These are phyloP conservation scores for Tachyglossus aculeatus DNA, from an alignment of 2,797 vertebrate species.

Conservation along the genomic window DNA sequence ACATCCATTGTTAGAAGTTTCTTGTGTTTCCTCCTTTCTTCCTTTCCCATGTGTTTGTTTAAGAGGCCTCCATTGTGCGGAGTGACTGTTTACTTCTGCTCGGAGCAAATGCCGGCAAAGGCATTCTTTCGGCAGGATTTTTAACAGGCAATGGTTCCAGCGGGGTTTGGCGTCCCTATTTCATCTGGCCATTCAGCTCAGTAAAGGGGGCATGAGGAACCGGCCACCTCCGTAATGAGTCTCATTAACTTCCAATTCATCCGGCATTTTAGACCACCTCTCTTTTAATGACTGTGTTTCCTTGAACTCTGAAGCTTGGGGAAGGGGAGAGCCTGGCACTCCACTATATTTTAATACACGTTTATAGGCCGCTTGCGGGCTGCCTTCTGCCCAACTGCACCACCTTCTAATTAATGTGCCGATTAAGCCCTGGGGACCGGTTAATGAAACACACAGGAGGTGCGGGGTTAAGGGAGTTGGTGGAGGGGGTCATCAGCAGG, in stretches of 20 bases:
- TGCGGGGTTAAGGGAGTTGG: background rate
- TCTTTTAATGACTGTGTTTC: conserved; percentile 67
- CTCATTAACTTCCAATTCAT: conserved; percentile 73
- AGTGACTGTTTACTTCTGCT: conserved; percentile 75
- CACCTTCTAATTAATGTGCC: conserved; percentile 69
- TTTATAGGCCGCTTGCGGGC: conserved; percentile 63
- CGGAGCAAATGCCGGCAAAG: conserved; percentile 69
- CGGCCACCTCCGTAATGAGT: conserved; percentile 67
- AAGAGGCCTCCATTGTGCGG: conserved; percentile 75
- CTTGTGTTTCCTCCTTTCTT: conserved; percentile 33
- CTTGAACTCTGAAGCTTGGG: conserved; percentile 65
- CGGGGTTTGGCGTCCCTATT: conserved; percentile 66
- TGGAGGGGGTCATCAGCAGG: background rate
- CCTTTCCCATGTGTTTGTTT: conserved; percentile 75
- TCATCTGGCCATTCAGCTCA: conserved; percentile 64
- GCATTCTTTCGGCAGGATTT: conserved; percentile 62
- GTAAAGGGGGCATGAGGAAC: conserved; percentile 62
- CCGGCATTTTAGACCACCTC: conserved; percentile 67
- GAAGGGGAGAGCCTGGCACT: conserved; percentile 62
- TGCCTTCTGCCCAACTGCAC: conserved; percentile 57
- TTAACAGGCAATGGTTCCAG: conserved; percentile 71
- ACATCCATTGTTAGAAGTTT: conserved; percentile 49
- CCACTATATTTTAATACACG: conserved; percentile 71
- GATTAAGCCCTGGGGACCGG: conserved; percentile 47
- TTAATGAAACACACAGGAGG: conserved; percentile 38